A percentile compares a stretch with the other conserved stretches of the same genome.
These are phyloP conservation scores for Aplidium turbinatum DNA, from an alignment of 23 tunicate species.

Conservation along the genomic window DNA sequence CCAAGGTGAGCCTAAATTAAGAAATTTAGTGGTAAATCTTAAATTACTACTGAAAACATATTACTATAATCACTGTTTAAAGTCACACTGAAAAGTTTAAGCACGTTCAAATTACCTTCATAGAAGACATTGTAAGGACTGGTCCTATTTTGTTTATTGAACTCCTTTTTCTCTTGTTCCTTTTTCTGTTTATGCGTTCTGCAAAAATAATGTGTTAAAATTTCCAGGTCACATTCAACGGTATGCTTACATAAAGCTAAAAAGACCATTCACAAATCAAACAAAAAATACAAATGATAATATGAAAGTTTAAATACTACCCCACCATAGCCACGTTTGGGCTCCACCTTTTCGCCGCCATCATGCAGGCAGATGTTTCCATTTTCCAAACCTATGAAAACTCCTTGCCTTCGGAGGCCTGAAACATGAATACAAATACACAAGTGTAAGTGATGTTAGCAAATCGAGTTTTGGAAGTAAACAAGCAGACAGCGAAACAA, in stretches of 20 bases:
- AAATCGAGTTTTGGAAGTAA: too few species aligned
- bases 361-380: conserved; percentile 47
- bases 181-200: too few species aligned
- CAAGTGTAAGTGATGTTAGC: too few species aligned
- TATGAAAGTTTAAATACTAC: too few species aligned
- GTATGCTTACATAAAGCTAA: too few species aligned
- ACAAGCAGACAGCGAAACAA: too few species aligned
- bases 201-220: too few species aligned
- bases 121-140: conserved; percentile 6
- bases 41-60: too few species aligned
- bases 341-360: conserved; percentile 10
- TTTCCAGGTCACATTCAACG: too few species aligned
- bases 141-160: conserved; percentile 19
- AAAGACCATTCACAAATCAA: too few species aligned
- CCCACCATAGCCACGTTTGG: too few species aligned
- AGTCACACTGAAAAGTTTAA: not conserved
- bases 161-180: conserved; percentile 9
- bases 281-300: too few species aligned
- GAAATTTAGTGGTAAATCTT: not conserved
- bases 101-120: not conserved
- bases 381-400: conserved; percentile 61
- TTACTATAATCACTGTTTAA: not conserved
- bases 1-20: conserved; percentile 54
- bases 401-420: conserved; percentile 33
- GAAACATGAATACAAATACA: not conserved